phyloP scores from a whole-genome alignment of 2,888 invertebrate species.

The Cheilosia impressa region DNA sequence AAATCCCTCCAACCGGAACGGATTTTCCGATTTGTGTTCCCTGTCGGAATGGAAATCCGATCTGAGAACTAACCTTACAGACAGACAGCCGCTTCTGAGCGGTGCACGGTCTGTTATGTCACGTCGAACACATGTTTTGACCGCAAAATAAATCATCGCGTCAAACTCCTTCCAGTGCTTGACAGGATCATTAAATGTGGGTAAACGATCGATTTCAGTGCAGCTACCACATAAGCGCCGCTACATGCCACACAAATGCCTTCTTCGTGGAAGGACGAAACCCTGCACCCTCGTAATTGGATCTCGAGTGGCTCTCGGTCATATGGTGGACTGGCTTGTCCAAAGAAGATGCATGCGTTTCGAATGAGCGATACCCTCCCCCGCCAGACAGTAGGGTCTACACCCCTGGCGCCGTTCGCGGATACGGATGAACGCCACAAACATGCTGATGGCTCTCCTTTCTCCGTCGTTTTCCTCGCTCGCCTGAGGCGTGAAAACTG shows the following conservation, averaged over 20 bases:
- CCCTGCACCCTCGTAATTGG: constrained; percentile 48
- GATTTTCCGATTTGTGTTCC: constrained; percentile 55
- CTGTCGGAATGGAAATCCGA: constrained; percentile 57
- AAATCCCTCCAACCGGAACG: constrained; percentile 63
- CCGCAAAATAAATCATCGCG: constrained; percentile 84
- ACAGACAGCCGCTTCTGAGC: constrained; percentile 53
- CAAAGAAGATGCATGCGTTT: constrained; percentile 66
- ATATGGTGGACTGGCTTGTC: constrained; percentile 44
- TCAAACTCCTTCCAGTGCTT: constrained; percentile 72
- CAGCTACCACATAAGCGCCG: constrained; percentile 41
- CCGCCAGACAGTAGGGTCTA: constrained; percentile 65
- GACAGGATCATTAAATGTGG: constrained; percentile 77
- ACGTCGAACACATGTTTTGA: constrained; percentile 84
- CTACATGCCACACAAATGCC: constrained; percentile 55
- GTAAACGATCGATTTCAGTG: constrained; percentile 77
- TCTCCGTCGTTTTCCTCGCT: background rate
- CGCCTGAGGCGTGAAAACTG: constrained; percentile 67
- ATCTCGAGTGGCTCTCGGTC: constrained; percentile 62
- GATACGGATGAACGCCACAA: constrained; percentile 41
- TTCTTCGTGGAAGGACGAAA: constrained; percentile 71
- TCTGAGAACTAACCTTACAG: constrained; percentile 65
- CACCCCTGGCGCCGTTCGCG: constrained; percentile 72
- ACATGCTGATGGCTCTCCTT: constrained; percentile 5
- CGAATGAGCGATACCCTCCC: constrained; percentile 64
- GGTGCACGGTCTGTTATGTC: constrained; percentile 81